Conservation (phyloP, 1,140 invertebrate genomes). For the Parapsyche elsis region DNA sequence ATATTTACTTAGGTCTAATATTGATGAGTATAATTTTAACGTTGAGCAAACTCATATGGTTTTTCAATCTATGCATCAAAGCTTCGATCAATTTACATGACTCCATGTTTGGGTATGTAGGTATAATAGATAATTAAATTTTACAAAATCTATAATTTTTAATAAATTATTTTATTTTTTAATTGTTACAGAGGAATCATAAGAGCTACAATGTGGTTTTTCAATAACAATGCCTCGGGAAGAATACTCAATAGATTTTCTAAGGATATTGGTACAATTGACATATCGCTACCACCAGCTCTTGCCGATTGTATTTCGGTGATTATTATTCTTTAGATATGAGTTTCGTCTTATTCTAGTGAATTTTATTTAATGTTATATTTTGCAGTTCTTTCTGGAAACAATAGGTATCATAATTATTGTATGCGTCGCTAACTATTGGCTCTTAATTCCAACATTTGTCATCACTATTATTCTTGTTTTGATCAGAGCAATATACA, state of each 20-base stretch:
- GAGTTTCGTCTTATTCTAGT: background rate
- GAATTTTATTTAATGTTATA: slow-evolving; percentile 56
- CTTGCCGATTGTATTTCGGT: slow-evolving; percentile 75
- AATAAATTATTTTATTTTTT: slow-evolving; percentile 57
- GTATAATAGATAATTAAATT: background rate
- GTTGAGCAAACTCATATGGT: slow-evolving; percentile 66
- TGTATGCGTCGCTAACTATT: slow-evolving; percentile 82
- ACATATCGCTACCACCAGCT: slow-evolving; percentile 77
- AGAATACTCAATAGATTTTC: slow-evolving; percentile 84
- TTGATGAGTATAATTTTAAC: slow-evolving; percentile 64
- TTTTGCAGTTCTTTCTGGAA: slow-evolving; percentile 72
- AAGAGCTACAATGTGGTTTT: slow-evolving; percentile 82
- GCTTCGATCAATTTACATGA: slow-evolving; percentile 81
- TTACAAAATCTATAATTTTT: background rate
- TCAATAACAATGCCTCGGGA: slow-evolving; percentile 81
- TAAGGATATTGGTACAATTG: slow-evolving; percentile 81
- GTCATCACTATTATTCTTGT: slow-evolving; percentile 75
- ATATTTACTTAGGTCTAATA: slow-evolving; percentile 70
- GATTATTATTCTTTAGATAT: slow-evolving; percentile 58
- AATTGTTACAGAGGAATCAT: slow-evolving; percentile 76
- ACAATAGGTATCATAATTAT: slow-evolving; percentile 75
- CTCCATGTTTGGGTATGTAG: slow-evolving; percentile 73
- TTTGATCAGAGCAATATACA: slow-evolving; percentile 78
- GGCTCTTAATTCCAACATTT: slow-evolving; percentile 77
- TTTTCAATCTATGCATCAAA: slow-evolving; percentile 80